Conservation (phyloP, 2,888 invertebrate genomes). For the Agrypnus murinus region DNA sequence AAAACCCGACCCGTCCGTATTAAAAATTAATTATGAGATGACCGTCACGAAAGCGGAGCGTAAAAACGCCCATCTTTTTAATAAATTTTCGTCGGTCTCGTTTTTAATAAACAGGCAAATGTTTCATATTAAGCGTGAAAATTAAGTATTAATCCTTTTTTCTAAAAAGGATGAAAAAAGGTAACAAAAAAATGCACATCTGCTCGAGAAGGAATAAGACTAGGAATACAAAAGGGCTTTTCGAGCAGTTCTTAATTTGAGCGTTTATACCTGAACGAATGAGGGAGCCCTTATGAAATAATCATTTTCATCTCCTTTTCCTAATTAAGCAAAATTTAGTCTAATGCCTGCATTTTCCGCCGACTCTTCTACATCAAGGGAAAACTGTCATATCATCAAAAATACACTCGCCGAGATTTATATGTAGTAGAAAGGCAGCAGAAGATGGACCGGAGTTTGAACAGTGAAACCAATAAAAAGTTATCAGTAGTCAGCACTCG, state of each 20-base stretch:
- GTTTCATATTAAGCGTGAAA: conserved; percentile 50
- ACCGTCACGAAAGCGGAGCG: conserved; percentile 43
- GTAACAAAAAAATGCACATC: conserved; percentile 43
- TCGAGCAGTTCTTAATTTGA: conserved; percentile 33
- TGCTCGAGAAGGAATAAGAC: conserved; percentile 38
- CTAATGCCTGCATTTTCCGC: conserved; percentile 10
- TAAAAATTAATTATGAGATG: conserved; percentile 47
- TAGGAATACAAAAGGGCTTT: conserved; percentile 34
- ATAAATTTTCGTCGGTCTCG: conserved; percentile 44
- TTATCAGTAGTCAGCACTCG: conserved; percentile 59
- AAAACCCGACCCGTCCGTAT: conserved; percentile 37
- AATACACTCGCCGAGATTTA: conserved; percentile 47
- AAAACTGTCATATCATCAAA: conserved; percentile 48
- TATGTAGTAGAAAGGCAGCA: conserved; percentile 50
- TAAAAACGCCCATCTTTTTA: conserved; percentile 47
- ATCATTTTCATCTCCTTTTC: conserved; percentile 19
- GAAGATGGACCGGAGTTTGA: conserved; percentile 56
- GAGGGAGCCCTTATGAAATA: conserved; percentile 26
- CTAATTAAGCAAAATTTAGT: conserved; percentile 40
- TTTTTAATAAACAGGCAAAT: conserved; percentile 47
- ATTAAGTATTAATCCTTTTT: conserved; percentile 51
- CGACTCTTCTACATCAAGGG: conserved; percentile 2
- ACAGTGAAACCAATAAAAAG: conserved; percentile 58
- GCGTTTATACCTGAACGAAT: conserved; percentile 38
- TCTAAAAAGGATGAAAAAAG: conserved; percentile 40